A percentile compares a stretch with the other conserved stretches of the same genome.
phyloP scores from a whole-genome alignment of 2,888 invertebrate genomes.

The Mechanitis mazaeus region DNA sequence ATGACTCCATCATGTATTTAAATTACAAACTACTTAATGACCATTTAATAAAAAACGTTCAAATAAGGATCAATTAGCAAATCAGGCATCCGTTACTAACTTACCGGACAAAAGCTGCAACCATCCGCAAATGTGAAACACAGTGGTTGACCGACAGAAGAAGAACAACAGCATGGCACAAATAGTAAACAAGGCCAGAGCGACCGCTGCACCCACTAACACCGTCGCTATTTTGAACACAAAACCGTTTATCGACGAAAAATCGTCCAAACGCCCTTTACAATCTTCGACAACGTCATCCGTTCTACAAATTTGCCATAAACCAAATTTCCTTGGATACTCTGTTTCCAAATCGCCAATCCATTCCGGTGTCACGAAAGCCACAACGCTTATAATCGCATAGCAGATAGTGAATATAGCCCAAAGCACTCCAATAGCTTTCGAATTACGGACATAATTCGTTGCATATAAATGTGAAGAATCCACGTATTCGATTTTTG shows the following conservation, averaged over 20 bases:
- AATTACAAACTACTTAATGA: too few species aligned
- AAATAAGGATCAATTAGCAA: too few species aligned
- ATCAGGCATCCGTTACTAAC: slow-evolving; percentile 36
- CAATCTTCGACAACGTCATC: slow-evolving; percentile 89
- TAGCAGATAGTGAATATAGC: slow-evolving; percentile 98
- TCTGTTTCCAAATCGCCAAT: slow-evolving; percentile 89
- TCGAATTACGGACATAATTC: slow-evolving; percentile 93
- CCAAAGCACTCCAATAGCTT: slow-evolving; percentile 98
- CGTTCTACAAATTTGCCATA: slow-evolving; percentile 91
- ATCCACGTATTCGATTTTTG: slow-evolving; percentile 94
- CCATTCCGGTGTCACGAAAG: slow-evolving; percentile 97
- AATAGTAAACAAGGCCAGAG: slow-evolving; percentile 90
- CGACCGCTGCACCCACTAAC: slow-evolving; percentile 90
- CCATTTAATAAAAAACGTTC: too few species aligned
- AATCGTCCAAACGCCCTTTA: slow-evolving; percentile 88
- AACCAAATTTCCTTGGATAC: slow-evolving; percentile 92
- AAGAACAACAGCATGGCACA: slow-evolving; percentile 93
- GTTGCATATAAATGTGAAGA: slow-evolving; percentile 93
- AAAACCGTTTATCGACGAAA: slow-evolving; percentile 86
- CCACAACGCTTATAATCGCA: slow-evolving; percentile 95
- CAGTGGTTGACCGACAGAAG: slow-evolving; percentile 93
- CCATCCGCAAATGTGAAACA: slow-evolving; percentile 96
- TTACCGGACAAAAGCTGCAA: slow-evolving; percentile 96
- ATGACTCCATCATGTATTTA: too few species aligned
- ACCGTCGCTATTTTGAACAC: slow-evolving; percentile 93